phyloP scores from a whole-genome alignment of 2,113 vertebrate genomes.

The Nerophis ophidion region DNA sequence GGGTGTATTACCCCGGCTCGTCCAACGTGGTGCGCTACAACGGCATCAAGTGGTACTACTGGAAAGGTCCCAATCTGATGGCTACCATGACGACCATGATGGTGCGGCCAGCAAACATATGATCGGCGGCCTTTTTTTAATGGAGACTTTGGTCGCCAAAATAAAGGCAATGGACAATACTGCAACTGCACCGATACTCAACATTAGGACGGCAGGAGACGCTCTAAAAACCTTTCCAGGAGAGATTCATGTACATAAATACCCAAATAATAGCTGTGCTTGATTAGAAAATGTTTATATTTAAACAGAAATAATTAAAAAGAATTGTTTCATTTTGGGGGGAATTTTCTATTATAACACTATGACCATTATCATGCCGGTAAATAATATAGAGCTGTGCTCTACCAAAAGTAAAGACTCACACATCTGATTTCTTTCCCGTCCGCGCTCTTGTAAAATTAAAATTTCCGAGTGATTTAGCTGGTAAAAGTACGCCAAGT shows the following conservation, averaged over 20 bases:
- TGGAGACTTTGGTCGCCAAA: neutral
- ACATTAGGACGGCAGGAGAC: too few relatives aligned
- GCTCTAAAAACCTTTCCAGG: too few relatives aligned
- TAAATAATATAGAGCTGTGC: constrained; percentile 30
- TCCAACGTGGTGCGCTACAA: constrained; percentile 72
- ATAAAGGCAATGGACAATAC: constrained; percentile 21
- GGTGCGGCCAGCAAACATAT: constrained; percentile 76
- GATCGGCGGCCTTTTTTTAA: constrained; percentile 21
- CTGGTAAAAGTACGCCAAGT: constrained; percentile 40
- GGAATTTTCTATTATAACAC: neutral
- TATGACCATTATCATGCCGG: neutral
- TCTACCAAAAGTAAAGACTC: constrained; percentile 13
- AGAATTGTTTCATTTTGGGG: neutral
- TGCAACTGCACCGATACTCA: too few relatives aligned
- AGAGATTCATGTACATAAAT: too few relatives aligned
- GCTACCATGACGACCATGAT: constrained; percentile 77
- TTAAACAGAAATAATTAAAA: neutral
- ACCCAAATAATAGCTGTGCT: too few relatives aligned
- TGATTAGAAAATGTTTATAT: neutral
- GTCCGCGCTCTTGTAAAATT: constrained; percentile 32
- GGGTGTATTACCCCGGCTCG: constrained; percentile 71
- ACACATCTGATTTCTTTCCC: constrained; percentile 28
- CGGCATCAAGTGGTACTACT: constrained; percentile 83
- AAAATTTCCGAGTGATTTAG: constrained; percentile 42
- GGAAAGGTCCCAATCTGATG: constrained; percentile 75